phyloP scores from a whole-genome alignment of 2,113 vertebrate species.

The Asarcornis scutulata region DNA sequence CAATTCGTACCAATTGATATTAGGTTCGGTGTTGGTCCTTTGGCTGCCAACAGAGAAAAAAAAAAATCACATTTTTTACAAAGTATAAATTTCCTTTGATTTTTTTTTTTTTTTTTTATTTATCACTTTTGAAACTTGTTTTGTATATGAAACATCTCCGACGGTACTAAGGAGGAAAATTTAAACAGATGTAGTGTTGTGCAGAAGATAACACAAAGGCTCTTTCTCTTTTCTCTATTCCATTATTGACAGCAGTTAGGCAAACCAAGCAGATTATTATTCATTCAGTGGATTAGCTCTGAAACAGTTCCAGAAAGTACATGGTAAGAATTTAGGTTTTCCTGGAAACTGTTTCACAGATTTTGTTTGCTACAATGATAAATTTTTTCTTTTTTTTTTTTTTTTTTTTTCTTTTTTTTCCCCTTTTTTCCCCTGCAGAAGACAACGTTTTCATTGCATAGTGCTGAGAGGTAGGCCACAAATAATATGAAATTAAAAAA shows the following conservation, averaged over 20 bases:
- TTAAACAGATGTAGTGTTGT: neutral
- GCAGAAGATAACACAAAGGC: neutral
- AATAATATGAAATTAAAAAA: neutral
- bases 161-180: neutral
- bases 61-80: neutral
- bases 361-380: neutral
- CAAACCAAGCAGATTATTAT: neutral
- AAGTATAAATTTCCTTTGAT: neutral
- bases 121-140: neutral
- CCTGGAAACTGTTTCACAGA: neutral
- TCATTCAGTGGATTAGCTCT: neutral
- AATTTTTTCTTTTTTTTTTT: too few species aligned
- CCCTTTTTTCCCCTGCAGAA: rapidly evolving
- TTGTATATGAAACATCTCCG: neutral
- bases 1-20: neutral
- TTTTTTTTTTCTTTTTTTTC: rapidly evolving
- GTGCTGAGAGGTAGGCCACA: rapidly evolving
- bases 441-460: rapidly evolving
- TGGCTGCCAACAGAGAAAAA: neutral
- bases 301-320: neutral
- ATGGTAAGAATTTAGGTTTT: rapidly evolving
- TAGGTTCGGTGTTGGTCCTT: neutral
- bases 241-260: neutral
- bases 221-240: neutral
- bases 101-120: neutral